These are phyloP conservation scores for Amblyteles armatorius DNA, from an alignment of 2,888 invertebrate species.

Conservation along the genomic window DNA sequence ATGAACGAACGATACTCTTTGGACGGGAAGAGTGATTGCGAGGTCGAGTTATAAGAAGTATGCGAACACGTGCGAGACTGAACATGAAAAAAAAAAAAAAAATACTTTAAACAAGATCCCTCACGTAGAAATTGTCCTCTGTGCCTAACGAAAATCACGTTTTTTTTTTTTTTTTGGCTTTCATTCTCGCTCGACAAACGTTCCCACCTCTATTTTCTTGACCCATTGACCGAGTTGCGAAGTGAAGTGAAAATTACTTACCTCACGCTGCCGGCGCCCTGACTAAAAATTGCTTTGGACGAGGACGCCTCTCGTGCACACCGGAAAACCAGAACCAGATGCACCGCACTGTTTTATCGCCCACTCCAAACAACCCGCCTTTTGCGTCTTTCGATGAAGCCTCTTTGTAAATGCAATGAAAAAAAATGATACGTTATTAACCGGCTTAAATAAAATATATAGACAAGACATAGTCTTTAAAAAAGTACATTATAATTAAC, in stretches of 20 bases:
- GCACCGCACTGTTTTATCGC: not conserved
- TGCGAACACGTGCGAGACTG: conserved; percentile 25
- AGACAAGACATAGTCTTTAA: too few species aligned
- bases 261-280: conserved; percentile 15
- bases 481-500: not conserved
- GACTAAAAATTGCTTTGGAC: conserved; percentile 23
- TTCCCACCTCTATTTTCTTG: conserved; percentile 44
- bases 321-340: not conserved
- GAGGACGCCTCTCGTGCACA: not conserved
- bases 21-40: conserved; percentile 3
- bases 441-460: too few species aligned
- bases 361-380: not conserved
- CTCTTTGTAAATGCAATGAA: not conserved
- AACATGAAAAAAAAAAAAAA: conserved; percentile 10
- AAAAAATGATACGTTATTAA: not conserved
- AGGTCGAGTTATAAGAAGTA: conserved; percentile 50
- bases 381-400: not conserved
- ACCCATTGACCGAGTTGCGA: conserved; percentile 59
- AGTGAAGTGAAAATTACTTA: conserved; percentile 55
- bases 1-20: conserved; percentile 1
- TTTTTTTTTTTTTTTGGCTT: not conserved
- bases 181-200: not conserved
- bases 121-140: not conserved
- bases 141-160: not conserved
- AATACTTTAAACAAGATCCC: not conserved